A percentile compares a stretch with the other conserved stretches of the same genome.
Evolutionary conservation across 2,113 vertebrate genomes (phyloP).

Genomic region (Archocentrus centrarchus): DNA sequence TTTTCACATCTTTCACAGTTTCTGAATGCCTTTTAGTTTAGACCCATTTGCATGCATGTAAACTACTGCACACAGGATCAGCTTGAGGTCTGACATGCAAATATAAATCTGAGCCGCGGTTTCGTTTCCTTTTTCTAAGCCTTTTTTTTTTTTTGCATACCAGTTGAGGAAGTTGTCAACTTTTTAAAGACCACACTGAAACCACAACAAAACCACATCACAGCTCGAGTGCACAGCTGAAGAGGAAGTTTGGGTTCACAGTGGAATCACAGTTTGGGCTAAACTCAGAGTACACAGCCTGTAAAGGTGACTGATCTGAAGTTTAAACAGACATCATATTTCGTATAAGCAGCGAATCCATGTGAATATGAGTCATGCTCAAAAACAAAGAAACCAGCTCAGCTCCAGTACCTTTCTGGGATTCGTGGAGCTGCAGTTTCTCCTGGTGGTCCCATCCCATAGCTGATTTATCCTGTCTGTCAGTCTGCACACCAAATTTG

Average conservation of each 20-base stretch:
- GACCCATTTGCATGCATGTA: not conserved
- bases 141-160: not conserved
- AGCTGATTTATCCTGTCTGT: slow-evolving; percentile 96
- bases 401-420: slow-evolving; percentile 89
- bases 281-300: not conserved
- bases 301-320: not conserved
- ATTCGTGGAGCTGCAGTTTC: slow-evolving; percentile 94
- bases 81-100: not conserved
- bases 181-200: slow-evolving; percentile 1
- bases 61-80: not conserved
- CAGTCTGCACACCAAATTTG: slow-evolving; percentile 97
- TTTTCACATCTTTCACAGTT: rapidly evolving
- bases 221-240: not conserved
- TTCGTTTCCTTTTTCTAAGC: slow-evolving; percentile 34
- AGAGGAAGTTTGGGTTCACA: not conserved
- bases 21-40: not conserved
- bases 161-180: slow-evolving; percentile 48
- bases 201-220: slow-evolving; percentile 44
- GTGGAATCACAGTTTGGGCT: not conserved
- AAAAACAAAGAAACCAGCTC: not conserved
- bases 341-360: not conserved
- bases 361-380: not conserved
- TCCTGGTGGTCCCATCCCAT: slow-evolving; percentile 99
- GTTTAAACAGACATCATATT: not conserved
- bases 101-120: slow-evolving; percentile 23